A percentile compares a stretch with the other conserved stretches of the same genome.
Conservation (phyloP, 2,113 vertebrate genomes). For the Hydropotes inermis region DNA sequence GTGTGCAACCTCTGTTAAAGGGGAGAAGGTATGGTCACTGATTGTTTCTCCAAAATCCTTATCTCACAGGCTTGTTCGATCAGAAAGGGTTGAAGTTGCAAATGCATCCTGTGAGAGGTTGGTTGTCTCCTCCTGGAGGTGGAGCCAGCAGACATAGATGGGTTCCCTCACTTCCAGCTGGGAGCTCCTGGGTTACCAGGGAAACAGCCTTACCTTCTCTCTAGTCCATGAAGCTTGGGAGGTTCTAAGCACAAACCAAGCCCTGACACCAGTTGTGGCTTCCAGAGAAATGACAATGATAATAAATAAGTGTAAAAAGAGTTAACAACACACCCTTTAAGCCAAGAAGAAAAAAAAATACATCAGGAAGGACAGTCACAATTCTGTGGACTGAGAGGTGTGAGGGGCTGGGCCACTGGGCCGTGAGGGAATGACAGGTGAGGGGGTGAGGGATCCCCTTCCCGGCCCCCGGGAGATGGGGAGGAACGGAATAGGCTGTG, state of each 20-base stretch:
- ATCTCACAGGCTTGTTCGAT: background rate
- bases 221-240: background rate
- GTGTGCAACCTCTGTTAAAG: background rate
- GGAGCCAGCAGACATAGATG: background rate
- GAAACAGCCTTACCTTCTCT: background rate
- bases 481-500: conserved; percentile 8
- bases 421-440: background rate
- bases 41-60: background rate
- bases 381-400: conserved; percentile 41
- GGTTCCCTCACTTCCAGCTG: background rate
- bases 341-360: conserved; percentile 82
- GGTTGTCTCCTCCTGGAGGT: background rate
- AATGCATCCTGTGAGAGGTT: background rate
- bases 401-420: conserved; percentile 22
- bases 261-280: conserved; percentile 58
- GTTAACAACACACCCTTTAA: conserved; percentile 84
- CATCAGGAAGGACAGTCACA: conserved; percentile 69
- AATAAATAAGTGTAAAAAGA: conserved; percentile 88
- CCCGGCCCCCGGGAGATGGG: conserved; percentile 26
- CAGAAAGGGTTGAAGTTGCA: background rate
- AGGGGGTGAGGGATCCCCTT: background rate
- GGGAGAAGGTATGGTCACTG: background rate
- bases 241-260: conserved; percentile 46
- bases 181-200: background rate
- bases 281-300: conserved; percentile 81